phyloP scores from a whole-genome alignment of 2,888 invertebrate genomes.

The Folsomia manolachei region DNA sequence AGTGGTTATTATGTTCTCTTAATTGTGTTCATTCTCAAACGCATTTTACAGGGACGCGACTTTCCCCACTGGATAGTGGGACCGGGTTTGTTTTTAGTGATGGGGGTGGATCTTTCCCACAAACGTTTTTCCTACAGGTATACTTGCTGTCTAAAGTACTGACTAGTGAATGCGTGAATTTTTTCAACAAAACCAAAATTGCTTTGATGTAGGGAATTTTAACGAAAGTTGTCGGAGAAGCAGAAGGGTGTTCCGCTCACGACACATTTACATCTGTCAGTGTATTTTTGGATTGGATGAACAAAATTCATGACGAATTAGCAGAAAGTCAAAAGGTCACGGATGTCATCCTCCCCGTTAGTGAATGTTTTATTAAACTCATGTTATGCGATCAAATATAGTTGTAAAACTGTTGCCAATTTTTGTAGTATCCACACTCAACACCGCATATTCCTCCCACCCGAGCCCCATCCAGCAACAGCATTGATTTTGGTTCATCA shows the following conservation, averaged over 20 bases:
- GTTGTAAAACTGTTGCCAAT: neutral
- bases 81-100: conserved; percentile 40
- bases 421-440: neutral
- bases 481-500: neutral
- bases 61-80: conserved; percentile 34
- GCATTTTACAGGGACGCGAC: conserved; percentile 23
- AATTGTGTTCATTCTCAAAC: too few species aligned
- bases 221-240: conserved; percentile 34
- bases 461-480: neutral
- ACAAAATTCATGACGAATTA: conserved; percentile 37
- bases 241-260: conserved; percentile 32
- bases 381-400: neutral
- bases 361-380: neutral
- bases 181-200: neutral
- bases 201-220: conserved; percentile 29
- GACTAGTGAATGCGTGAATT: neutral
- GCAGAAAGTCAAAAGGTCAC: conserved; percentile 27
- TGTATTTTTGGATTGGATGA: conserved; percentile 41
- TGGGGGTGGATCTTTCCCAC: neutral
- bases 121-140: neutral
- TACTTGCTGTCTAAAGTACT: neutral
- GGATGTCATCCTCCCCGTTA: conserved; percentile 9
- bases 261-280: conserved; percentile 39
- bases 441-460: neutral
- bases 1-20: too few species aligned